Evolutionary conservation across 2,888 invertebrate species (phyloP).

Genomic region (Nasonia oneida): DNA sequence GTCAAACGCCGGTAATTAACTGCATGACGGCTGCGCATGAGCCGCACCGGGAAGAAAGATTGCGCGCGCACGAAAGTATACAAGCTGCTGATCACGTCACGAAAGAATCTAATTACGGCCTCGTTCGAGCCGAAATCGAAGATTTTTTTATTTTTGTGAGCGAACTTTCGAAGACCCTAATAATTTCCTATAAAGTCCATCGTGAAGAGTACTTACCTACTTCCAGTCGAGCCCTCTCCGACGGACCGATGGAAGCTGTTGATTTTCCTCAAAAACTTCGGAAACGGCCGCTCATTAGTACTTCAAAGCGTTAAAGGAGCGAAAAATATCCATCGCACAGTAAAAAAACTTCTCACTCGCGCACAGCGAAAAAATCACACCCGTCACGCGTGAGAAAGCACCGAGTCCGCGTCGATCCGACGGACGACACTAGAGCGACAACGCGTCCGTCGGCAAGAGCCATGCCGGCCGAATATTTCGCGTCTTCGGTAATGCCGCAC

Average conservation of each 20-base stretch:
- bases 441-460: background rate
- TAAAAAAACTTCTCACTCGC: background rate
- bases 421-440: background rate
- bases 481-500: background rate
- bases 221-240: constrained; percentile 20
- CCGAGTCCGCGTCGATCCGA: background rate
- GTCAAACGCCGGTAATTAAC: constrained; percentile 69
- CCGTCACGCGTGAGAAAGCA: background rate
- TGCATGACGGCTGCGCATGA: constrained; percentile 65
- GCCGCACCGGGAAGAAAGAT: constrained; percentile 61
- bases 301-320: constrained; percentile 15
- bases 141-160: background rate
- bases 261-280: constrained; percentile 41
- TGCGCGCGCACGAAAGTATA: constrained; percentile 65
- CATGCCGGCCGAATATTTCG: background rate
- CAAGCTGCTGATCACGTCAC: constrained; percentile 62
- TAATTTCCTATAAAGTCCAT: constrained; percentile 41
- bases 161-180: constrained; percentile 19
- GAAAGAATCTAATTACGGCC: constrained; percentile 66
- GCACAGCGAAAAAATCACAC: background rate
- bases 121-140: background rate
- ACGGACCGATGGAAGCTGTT: constrained; percentile 38
- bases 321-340: background rate
- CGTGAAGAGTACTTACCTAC: constrained; percentile 38
- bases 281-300: constrained; percentile 38